phyloP scores from a whole-genome alignment of 2,797 vertebrate species.

The Eulemur rubriventer region DNA sequence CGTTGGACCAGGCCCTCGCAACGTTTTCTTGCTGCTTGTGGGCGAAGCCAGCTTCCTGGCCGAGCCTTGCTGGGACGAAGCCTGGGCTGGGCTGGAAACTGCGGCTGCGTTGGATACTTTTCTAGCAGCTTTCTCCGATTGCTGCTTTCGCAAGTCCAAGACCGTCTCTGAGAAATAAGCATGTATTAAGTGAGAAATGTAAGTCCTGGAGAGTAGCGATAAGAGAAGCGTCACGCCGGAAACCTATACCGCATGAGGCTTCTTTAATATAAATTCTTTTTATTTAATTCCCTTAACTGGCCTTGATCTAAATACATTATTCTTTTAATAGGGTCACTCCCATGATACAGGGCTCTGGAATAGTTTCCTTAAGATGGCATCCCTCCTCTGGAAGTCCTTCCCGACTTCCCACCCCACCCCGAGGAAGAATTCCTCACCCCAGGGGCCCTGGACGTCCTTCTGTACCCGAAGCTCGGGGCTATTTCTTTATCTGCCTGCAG shows the following conservation, averaged over 20 bases:
- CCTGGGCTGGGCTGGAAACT: neutral
- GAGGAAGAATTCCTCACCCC: neutral
- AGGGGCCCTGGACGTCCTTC: neutral
- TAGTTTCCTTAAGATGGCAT: neutral
- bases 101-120: neutral
- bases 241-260: neutral
- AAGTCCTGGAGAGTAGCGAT: neutral
- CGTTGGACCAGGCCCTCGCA: constrained; percentile 11
- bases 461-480: neutral
- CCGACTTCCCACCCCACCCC: neutral
- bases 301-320: neutral
- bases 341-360: neutral
- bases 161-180: constrained; percentile 78
- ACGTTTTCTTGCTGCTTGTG: neutral
- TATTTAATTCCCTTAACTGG: neutral
- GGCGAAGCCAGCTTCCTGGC: constrained; percentile 6
- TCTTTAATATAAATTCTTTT: neutral
- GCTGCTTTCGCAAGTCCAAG: constrained; percentile 75
- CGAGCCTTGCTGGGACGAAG: constrained; percentile 11
- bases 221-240: neutral
- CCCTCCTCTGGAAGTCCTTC: neutral
- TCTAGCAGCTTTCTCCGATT: neutral
- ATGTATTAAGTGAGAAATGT: neutral
- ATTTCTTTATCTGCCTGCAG: neutral
- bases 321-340: neutral